phyloP scores from a whole-genome alignment of 2,113 vertebrate species.

The Chamaea fasciata region DNA sequence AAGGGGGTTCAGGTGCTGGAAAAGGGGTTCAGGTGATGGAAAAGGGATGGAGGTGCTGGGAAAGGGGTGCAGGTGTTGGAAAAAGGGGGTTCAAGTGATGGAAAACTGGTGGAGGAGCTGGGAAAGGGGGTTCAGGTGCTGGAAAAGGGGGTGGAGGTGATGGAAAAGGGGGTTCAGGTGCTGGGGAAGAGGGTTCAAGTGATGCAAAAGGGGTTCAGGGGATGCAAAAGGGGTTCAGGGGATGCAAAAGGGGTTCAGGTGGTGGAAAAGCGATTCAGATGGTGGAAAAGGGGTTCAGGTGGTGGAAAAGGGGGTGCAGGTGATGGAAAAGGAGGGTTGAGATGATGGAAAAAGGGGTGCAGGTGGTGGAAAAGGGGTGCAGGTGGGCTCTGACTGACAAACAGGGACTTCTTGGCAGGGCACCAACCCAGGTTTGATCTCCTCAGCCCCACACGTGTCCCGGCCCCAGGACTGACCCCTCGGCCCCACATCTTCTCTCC shows the following conservation, averaged over 20 bases:
- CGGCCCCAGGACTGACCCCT: too few relatives aligned
- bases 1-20: rapidly evolving
- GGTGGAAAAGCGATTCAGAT: background rate
- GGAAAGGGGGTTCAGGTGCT: rapidly evolving
- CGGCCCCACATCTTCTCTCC: too few relatives aligned
- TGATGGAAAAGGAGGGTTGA: too few relatives aligned
- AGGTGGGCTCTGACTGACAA: background rate
- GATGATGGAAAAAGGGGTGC: too few relatives aligned
- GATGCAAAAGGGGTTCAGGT: rapidly evolving
- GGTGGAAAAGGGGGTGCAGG: background rate
- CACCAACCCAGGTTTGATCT: too few relatives aligned
- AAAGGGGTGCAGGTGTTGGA: rapidly evolving
- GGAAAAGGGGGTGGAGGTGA: rapidly evolving
- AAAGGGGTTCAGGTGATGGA: background rate
- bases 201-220: background rate
- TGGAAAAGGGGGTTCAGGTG: background rate
- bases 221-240: background rate
- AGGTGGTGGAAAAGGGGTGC: rapidly evolving
- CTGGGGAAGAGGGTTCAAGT: too few relatives aligned
- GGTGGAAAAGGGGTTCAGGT: rapidly evolving
- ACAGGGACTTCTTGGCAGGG: too few relatives aligned
- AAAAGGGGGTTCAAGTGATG: rapidly evolving
- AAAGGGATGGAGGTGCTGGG: background rate
- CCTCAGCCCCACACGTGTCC: too few relatives aligned
- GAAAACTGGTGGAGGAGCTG: too few relatives aligned